Base-by-base conservation (phyloP, 30 jellyfish, hydroid and myxozoan species). In the Pelagia noctiluca region DNA sequence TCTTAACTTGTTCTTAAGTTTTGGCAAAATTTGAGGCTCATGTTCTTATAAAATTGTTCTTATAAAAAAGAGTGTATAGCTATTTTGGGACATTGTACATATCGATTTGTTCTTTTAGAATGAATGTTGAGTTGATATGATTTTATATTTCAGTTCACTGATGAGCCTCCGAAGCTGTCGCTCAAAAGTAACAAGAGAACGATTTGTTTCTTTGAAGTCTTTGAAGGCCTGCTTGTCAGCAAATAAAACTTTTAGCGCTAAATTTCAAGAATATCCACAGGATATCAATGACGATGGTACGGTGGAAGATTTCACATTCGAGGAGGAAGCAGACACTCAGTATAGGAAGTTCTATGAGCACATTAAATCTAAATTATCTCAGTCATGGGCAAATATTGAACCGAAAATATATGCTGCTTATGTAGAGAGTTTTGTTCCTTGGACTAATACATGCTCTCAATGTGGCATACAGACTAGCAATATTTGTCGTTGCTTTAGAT, bases 391-490 rank as follows among this genome's bases (percentile, higher is more conserved):
- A 19, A 53, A 33, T 33, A 53, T 53, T 53, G 32, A 19, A 33
- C 69, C 69, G 25, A 53, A 53, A 53, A 53, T 53, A 29, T 19
- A 53, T 33, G 32, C 21, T 29, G 69, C 69, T 19, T 53, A 19
- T 53, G 69, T 53, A 19, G 69, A 53, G 69, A 53, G 69, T 33
- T 53, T 53, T 53, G 69, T 53, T 53, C 69, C 69, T 53, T 53
- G 69, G 69, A 53, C 69, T 19, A 53, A 53, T 53, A 53, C 69
- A 29, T 53, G 69, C 25, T 53, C 69, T 2, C 69, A 53, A 33
- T 53, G 69, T 53, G 69, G 25, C 32, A 53, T 19, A 53, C 5
- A 53, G 69, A 53, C 69, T 53, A 19, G 21, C 25, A 53, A 53
- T 53, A 53, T 53, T 53, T 53, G 69, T 53, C 69, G 69, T 53